A percentile compares a stretch with the other conserved stretches of the same genome.
Evolutionary conservation across 2,888 invertebrate genomes (phyloP).

Genomic region (Aphodius sticticus): DNA sequence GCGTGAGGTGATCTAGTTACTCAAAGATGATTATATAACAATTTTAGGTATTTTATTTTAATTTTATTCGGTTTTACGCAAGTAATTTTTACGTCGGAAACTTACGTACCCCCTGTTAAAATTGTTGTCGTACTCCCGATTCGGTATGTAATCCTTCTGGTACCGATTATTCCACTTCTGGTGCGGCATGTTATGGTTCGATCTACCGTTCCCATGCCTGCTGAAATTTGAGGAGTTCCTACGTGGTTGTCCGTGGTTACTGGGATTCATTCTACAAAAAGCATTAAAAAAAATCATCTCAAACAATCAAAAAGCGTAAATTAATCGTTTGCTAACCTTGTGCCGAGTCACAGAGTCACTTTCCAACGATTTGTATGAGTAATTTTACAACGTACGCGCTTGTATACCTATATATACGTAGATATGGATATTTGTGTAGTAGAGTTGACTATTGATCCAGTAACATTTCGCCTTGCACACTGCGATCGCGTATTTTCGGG

Average conservation of each 20-base stretch:
- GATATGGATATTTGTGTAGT: conserved; percentile 38
- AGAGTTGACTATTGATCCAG: conserved; percentile 57
- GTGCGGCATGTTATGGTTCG: conserved; percentile 56
- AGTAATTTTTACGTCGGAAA: background rate
- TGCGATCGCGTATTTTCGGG: conserved; percentile 4
- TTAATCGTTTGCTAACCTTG: conserved; percentile 37
- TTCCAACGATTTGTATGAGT: conserved; percentile 54
- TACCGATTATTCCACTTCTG: conserved; percentile 59
- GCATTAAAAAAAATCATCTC: too few relatives aligned
- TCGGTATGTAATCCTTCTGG: conserved; percentile 54
- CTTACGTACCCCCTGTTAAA: conserved; percentile 56
- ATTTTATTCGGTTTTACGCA: too few relatives aligned
- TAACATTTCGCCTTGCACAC: conserved; percentile 46
- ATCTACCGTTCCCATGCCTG: conserved; percentile 56
- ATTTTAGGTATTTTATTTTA: conserved; percentile 25
- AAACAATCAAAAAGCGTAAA: conserved; percentile 19
- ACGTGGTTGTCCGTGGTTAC: conserved; percentile 57
- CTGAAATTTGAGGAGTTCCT: conserved; percentile 57
- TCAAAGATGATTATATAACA: conserved; percentile 12
- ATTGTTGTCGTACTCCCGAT: conserved; percentile 58
- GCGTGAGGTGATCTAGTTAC: background rate
- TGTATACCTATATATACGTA: conserved; percentile 9
- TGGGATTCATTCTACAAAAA: conserved; percentile 45
- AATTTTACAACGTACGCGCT: conserved; percentile 46
- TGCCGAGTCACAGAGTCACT: conserved; percentile 47